Base-by-base conservation (phyloP, 2,888 invertebrate genomes). In the Drosophila picticornis region DNA sequence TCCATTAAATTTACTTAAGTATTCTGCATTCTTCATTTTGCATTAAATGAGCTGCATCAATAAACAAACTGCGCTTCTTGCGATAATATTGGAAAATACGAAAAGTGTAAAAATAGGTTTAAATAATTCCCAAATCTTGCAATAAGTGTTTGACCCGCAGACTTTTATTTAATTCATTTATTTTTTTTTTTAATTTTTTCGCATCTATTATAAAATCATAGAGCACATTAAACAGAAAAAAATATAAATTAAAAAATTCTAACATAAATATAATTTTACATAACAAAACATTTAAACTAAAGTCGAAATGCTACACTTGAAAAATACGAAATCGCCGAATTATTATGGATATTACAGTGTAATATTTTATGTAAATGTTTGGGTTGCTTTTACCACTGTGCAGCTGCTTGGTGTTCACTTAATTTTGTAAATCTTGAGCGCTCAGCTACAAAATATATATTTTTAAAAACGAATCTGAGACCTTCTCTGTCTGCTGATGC, bases 341-440 rank as follows among this genome's bases (percentile, higher is more conserved):
- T 10, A 19, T 25, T 19, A 22, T 53, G 3, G 25, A 19, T 25
- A 0, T 0, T 55, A 1, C 0, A 1, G 5, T 36, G 6, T 13
- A 27, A 27, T 40, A 31, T 16, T 13, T n/a, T 32, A 5, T 43
- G 6, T 0, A 38, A 7, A 0, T 9, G 4, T 4, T 46, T 46
- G 4, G 1, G 16, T 1, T 27, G 22, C 5, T 46, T 36, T 40
- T 19, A 13, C 87, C 84, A 85, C 63, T 71, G 77, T 77, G 55
- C 53, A 27, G 27, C 50, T 40, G 56, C 68, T 29, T 36, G 22
- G 43, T 9, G 16, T 61, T 52, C 32, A 58, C 63, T 77, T 79
- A 62, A 84, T 79, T 83, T 76, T 46, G 55, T 60, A 71, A 72
- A 67, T 74, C 58, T 77, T 50, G n/a, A 77, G 61, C 53, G 50